These are phyloP conservation scores for Dunckerocampus dactyliophorus DNA, from an alignment of 2,113 vertebrate species.

Conservation along the genomic window DNA sequence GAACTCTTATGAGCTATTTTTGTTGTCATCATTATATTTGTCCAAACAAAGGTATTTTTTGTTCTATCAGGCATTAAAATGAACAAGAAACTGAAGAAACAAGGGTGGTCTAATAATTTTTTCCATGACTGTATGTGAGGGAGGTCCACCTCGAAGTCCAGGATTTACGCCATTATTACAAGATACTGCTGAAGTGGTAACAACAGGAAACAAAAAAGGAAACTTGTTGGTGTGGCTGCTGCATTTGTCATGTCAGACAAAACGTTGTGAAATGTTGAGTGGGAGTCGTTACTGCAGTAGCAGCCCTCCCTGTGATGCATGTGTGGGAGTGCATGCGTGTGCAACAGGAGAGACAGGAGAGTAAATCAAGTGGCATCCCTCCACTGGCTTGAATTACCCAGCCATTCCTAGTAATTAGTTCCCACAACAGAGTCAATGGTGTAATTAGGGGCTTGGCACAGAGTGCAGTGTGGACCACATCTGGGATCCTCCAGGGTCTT, in stretches of 20 bases:
- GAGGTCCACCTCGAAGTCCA: slow-evolving; percentile 15
- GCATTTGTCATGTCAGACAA: slow-evolving; percentile 4
- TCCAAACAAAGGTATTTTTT: no score
- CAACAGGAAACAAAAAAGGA: background rate
- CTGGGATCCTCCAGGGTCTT: slow-evolving; percentile 66
- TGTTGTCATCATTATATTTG: no score
- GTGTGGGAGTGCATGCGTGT: slow-evolving; percentile 4
- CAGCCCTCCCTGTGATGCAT: slow-evolving; percentile 17
- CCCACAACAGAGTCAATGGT: slow-evolving; percentile 61
- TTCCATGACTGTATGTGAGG: no score
- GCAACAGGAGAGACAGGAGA: slow-evolving; percentile 13
- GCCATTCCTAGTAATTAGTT: slow-evolving; percentile 64
- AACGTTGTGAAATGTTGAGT: background rate
- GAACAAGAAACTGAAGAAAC: no score
- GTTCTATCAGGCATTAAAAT: no score
- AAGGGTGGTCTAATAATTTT: no score
- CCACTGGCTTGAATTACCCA: slow-evolving; percentile 46
- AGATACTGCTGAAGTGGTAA: slow-evolving; percentile 6
- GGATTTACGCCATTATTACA: background rate
- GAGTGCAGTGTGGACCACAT: slow-evolving; percentile 65
- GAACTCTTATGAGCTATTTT: no score
- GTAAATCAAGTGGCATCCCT: slow-evolving; percentile 61
- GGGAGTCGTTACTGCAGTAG: slow-evolving; percentile 10
- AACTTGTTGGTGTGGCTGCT: background rate
- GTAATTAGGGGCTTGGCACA: slow-evolving; percentile 71